These are phyloP conservation scores for Plagiodera versicolora DNA, from an alignment of 2,888 invertebrate genomes.

Conservation along the genomic window DNA sequence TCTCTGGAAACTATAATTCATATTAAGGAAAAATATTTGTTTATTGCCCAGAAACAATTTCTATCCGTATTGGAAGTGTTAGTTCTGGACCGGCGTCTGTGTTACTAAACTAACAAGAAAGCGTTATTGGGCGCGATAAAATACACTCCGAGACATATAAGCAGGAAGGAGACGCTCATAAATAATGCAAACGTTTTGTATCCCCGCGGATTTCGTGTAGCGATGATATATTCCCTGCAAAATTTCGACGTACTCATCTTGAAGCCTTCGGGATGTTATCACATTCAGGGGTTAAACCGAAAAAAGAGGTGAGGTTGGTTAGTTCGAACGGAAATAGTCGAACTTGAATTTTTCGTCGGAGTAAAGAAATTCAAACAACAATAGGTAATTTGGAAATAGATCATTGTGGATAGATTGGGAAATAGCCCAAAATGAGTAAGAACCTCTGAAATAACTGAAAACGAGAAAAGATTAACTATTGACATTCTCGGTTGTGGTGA, in stretches of 20 bases:
- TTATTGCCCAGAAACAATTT: no score
- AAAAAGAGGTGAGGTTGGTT: not conserved
- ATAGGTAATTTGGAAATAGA: no score
- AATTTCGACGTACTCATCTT: not conserved
- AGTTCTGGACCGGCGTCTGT: not conserved
- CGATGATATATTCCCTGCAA: not conserved
- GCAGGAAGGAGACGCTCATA: slow-evolving; percentile 31
- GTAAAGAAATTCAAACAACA: no score
- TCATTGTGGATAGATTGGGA: no score
- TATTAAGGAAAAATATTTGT: no score
- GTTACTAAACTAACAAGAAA: not conserved
- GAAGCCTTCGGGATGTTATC: not conserved
- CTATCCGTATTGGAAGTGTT: not conserved
- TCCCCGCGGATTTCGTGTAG: slow-evolving; percentile 7
- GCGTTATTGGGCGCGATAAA: not conserved
- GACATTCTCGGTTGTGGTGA: no score
- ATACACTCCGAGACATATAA: slow-evolving; percentile 33
- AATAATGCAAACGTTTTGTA: slow-evolving; percentile 32
- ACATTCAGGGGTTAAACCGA: not conserved
- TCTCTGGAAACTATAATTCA: no score
- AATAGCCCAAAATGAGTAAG: no score
- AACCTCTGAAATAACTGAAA: no score
- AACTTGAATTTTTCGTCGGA: no score
- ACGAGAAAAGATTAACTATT: no score
- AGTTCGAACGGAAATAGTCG: no score